Evolutionary conservation across 2,888 invertebrate species (phyloP), one percentile per base, ranked within the genome.

Genomic region (Empis stercorea): DNA sequence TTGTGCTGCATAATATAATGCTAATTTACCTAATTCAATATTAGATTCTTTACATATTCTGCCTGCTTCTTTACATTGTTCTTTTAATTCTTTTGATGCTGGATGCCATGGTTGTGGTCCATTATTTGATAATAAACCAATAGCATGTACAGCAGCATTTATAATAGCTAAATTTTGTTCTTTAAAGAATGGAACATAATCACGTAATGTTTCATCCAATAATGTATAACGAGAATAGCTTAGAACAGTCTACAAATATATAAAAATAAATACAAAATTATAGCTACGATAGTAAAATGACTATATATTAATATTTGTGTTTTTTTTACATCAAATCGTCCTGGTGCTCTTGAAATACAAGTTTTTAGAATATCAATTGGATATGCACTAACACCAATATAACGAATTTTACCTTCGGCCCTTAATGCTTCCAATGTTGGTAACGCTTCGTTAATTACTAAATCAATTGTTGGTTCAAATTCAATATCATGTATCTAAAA

Each of bases 401-500:
- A 84, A 51, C 76, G 77, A 0, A 84, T 85, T 61, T 81, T 83
- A 5, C 84, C 83, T 39, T 80, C 76, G 27, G 77, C 73, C 2
- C 86, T 82, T 9, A 87, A 76, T 56, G 78, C 78, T 55, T 84
- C 80, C 13, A 95, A 65, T 1, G 83, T 78, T 4, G 94, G 94
- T 36, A 96, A 65, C 0, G 93, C 92, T 69, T 95, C 92, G 45
- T 85, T 82, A 1, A 93, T 56, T 4, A 96, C 74, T 10, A 84
- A 69, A 38, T 87, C 80, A 17, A 81, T 65, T 51, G 77, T 80
- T 6, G 83, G 78, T 0, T 88, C 86, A 63, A 92, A 95, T 59
- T 94, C 93, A 46, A 87, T 72, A 60, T 96, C 95, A 60, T 95
- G 95, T n/a, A 94, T 78, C 91, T 94, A 61, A 59, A 62, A 51